A percentile compares a stretch with the other conserved stretches of the same genome.
Conservation (phyloP, 1,140 invertebrate species). For the Eupristina koningsbergeri region DNA sequence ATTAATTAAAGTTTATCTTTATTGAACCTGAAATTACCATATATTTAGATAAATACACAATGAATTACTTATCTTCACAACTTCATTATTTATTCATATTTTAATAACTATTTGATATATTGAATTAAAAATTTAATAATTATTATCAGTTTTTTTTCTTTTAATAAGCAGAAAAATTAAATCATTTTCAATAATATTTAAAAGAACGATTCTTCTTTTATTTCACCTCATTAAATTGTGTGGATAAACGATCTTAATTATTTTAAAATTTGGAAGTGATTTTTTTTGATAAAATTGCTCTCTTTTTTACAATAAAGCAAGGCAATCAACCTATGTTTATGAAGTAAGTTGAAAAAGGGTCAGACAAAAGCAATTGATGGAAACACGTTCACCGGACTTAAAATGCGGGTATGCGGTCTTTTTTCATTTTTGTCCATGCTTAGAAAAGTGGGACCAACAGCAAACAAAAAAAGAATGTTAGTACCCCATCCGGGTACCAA, state of each 20-base stretch:
- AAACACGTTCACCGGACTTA: background rate
- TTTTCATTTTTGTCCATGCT: background rate
- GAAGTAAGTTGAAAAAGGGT: background rate
- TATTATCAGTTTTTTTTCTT: background rate
- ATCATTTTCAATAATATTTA: background rate
- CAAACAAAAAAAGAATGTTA: background rate
- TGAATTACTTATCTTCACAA: conserved; percentile 31
- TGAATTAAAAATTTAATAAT: conserved; percentile 19
- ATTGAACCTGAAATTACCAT: conserved; percentile 39
- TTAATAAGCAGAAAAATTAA: background rate
- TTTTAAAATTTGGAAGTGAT: too few relatives aligned
- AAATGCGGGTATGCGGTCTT: conserved; percentile 64
- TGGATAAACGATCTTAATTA: too few relatives aligned
- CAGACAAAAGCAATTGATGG: background rate
- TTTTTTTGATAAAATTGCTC: too few relatives aligned
- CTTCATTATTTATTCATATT: conserved; percentile 26
- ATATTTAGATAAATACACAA: conserved; percentile 36
- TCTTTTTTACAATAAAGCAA: too few relatives aligned
- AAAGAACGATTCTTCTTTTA: too few relatives aligned
- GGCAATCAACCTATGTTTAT: background rate
- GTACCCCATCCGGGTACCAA: conserved; percentile 47
- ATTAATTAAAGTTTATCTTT: conserved; percentile 50
- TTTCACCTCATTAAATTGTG: too few relatives aligned
- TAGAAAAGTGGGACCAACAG: background rate
- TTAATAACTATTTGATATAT: background rate